Evolutionary conservation across 2,888 invertebrate genomes (phyloP).

Genomic region (Pollenia griseotomentosa): DNA sequence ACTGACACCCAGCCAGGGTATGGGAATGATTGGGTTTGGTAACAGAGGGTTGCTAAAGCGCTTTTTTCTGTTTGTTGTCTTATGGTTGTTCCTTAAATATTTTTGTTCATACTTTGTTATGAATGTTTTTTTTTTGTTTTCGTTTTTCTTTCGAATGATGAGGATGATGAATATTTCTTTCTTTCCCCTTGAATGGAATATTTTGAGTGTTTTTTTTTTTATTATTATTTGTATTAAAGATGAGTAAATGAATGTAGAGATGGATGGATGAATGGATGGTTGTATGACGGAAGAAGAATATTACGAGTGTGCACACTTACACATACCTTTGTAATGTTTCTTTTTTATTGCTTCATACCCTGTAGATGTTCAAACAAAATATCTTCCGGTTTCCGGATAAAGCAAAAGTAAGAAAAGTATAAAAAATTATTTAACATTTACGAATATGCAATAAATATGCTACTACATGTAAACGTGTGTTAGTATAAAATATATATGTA

Average conservation of each 20-base stretch:
- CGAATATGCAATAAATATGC: slow-evolving; percentile 50
- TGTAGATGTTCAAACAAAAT: slow-evolving; percentile 73
- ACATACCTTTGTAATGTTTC: slow-evolving; percentile 59
- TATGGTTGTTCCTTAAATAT: slow-evolving; percentile 33
- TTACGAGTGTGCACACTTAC: slow-evolving; percentile 27
- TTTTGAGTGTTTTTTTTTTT: slow-evolving; percentile 44
- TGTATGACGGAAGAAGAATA: slow-evolving; percentile 9
- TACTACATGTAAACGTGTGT: background rate
- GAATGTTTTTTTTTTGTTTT: slow-evolving; percentile 16
- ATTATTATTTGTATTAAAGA: slow-evolving; percentile 5
- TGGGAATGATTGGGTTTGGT: background rate
- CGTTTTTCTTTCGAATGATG: slow-evolving; percentile 22
- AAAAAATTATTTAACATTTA: slow-evolving; percentile 56
- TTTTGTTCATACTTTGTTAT: slow-evolving; percentile 42
- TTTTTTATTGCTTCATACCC: slow-evolving; percentile 39
- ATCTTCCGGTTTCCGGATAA: slow-evolving; percentile 73
- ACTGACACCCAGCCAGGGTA: slow-evolving; percentile 13
- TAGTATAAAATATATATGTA: background rate
- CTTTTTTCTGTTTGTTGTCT: slow-evolving; percentile 12
- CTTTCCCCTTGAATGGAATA: slow-evolving; percentile 62
- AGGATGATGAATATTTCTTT: slow-evolving; percentile 64
- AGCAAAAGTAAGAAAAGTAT: slow-evolving; percentile 54
- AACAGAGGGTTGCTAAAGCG: slow-evolving; percentile 58
- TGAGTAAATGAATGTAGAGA: slow-evolving; percentile 38
- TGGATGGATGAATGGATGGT: slow-evolving; percentile 19